phyloP scores from a whole-genome alignment of 2,113 vertebrate species.

The Pterophyllum scalare region DNA sequence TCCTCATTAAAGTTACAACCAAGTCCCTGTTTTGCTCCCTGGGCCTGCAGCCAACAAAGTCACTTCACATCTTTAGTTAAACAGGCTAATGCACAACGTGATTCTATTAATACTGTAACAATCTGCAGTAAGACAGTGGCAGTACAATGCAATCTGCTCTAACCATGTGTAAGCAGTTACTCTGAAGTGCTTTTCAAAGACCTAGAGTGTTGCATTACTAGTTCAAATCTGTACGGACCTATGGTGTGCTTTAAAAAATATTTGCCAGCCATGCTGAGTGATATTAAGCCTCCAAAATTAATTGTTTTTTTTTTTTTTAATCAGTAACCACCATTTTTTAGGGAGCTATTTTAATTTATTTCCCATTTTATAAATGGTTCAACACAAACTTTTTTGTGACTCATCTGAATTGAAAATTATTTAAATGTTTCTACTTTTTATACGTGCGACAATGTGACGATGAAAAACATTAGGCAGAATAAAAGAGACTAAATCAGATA shows the following conservation, averaged over 20 bases:
- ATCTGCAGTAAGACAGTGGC: background rate
- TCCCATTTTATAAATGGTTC: background rate
- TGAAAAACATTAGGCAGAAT: background rate
- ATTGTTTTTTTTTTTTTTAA: background rate
- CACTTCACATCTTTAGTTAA: conserved; percentile 19
- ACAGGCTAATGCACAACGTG: background rate
- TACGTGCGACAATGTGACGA: background rate
- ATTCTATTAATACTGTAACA: background rate
- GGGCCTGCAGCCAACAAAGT: conserved; percentile 52
- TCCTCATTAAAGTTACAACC: conserved; percentile 53
- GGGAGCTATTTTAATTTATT: background rate
- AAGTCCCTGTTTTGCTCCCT: conserved; percentile 36
- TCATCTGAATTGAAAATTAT: background rate
- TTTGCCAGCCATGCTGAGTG: background rate
- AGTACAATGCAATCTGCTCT: background rate
- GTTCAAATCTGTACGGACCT: background rate
- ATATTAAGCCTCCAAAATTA: background rate
- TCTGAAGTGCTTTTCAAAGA: background rate
- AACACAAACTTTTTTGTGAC: background rate
- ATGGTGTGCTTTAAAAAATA: background rate
- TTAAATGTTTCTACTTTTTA: background rate
- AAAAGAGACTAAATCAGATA: background rate
- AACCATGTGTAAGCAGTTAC: background rate
- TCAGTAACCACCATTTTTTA: background rate
- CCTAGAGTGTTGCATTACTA: background rate